A percentile compares a stretch with the other conserved stretches of the same genome.
These are phyloP conservation scores for Thryonomys swinderianus DNA, from an alignment of 2,113 vertebrate species.

Conservation along the genomic window DNA sequence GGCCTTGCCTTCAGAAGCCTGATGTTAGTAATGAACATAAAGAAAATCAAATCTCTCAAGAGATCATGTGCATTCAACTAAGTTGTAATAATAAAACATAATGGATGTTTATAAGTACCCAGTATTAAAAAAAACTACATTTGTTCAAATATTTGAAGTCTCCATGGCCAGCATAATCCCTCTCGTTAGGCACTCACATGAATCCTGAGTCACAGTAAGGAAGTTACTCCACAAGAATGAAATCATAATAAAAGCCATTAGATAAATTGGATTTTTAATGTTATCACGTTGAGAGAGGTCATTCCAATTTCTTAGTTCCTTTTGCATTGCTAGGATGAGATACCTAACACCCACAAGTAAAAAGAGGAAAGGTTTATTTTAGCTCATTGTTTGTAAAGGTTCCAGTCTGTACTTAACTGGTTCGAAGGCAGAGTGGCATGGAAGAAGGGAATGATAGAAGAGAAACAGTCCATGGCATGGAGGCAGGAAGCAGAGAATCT, in stretches of 20 bases:
- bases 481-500: background rate
- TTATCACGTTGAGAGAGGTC: background rate
- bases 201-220: background rate
- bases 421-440: background rate
- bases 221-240: background rate
- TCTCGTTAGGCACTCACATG: background rate
- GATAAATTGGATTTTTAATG: conserved; percentile 19
- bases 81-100: background rate
- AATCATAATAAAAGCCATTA: conserved; percentile 13
- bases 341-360: background rate
- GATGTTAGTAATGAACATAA: background rate
- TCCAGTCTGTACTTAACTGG: background rate
- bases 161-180: background rate
- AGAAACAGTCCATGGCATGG: background rate
- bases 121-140: background rate
- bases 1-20: background rate
- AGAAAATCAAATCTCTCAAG: conserved; percentile 7
- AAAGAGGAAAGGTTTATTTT: background rate
- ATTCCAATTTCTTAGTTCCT: background rate
- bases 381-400: background rate
- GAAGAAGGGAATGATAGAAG: background rate
- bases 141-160: conserved; percentile 27
- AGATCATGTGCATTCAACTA: background rate
- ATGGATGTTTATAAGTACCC: background rate
- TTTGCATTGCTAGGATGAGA: background rate